These are phyloP conservation scores for Corythornis vintsioides DNA, from an alignment of 2,113 vertebrate species.

Conservation along the genomic window DNA sequence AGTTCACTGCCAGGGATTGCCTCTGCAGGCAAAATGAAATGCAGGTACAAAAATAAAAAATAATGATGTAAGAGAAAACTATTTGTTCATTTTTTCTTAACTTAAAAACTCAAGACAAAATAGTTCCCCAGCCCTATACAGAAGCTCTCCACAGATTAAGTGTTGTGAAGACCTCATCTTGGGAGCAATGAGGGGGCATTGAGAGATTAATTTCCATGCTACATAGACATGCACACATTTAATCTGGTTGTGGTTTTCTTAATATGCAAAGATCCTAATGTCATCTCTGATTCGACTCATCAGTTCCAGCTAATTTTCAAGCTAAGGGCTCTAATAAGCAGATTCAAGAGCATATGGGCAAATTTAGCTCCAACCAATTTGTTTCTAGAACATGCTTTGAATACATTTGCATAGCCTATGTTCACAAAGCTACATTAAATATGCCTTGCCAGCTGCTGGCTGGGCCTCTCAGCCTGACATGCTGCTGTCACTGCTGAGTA, in stretches of 20 bases:
- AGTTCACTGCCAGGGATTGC: slow-evolving; percentile 24
- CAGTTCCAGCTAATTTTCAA: slow-evolving; percentile 53
- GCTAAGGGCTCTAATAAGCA: slow-evolving; percentile 36
- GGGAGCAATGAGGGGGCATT: neutral
- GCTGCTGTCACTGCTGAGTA: neutral
- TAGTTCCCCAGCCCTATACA: neutral
- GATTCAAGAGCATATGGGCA: slow-evolving; percentile 47
- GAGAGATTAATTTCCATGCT: neutral
- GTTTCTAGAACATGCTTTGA: slow-evolving; percentile 44
- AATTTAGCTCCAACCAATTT: slow-evolving; percentile 58
- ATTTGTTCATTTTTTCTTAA: neutral
- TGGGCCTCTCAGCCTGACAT: neutral
- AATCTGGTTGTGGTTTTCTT: neutral
- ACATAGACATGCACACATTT: neutral
- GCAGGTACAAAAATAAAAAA: neutral
- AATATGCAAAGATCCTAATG: slow-evolving; percentile 20
- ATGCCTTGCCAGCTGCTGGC: slow-evolving; percentile 20
- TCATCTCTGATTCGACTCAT: slow-evolving; percentile 19
- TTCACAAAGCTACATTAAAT: slow-evolving; percentile 8
- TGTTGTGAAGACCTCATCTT: neutral
- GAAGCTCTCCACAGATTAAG: neutral
- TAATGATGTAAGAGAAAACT: neutral
- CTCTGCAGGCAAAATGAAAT: neutral
- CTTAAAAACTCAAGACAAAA: neutral
- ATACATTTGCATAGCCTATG: slow-evolving; percentile 41